Base-by-base conservation (phyloP, 2,113 vertebrate species). In the Cynoglossus semilaevis region DNA sequence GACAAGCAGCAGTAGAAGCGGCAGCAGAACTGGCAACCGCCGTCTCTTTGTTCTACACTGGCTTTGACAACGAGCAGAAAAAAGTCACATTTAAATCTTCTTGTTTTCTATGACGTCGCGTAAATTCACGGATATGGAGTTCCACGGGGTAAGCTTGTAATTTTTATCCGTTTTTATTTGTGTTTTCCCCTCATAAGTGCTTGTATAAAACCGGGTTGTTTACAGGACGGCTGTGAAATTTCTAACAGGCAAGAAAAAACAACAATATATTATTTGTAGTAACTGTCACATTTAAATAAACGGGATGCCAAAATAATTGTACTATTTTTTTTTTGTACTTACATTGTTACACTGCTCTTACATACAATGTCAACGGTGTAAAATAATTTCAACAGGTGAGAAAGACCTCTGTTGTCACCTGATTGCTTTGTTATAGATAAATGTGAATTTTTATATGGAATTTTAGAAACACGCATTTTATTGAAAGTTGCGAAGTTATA, bases 31-130 rank as follows among this genome's bases (percentile, higher is more conserved):
- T 82, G 74, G 76, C 69, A 65, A 64, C 67, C 51, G 62, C 69
- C 62, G 79, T 69, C 72, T 76, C 83, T 91, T 91, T 88, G 89
- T 91, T 89, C 81, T 72, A 46, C 50, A 55, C 74, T 66, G 79
- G 79, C 80, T 83, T 73, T 84, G 52, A 72, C 71, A 68, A 63
- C 57, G 37, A 40, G 8, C 12, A 40, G 12, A 40, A 40, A 40
- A 41, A 68, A 66, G 66, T 61, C 52, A 79, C 8, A 76, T 60
- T 58, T 46, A 37, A 44, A 53, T 2, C 38, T 16, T 63, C 67
- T 76, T 7, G 43, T 65, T 59, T n/a, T 46, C 45, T 37, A 87
- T 91, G 89, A 77, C 86, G 72, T 71, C 80, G 59, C 73, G 74
- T 54, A 79, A 68, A 63, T 83, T 74, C 52, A 59, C 58, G 15